phyloP scores from a whole-genome alignment of 2,888 invertebrate genomes.

The Latheticus oryzae region DNA sequence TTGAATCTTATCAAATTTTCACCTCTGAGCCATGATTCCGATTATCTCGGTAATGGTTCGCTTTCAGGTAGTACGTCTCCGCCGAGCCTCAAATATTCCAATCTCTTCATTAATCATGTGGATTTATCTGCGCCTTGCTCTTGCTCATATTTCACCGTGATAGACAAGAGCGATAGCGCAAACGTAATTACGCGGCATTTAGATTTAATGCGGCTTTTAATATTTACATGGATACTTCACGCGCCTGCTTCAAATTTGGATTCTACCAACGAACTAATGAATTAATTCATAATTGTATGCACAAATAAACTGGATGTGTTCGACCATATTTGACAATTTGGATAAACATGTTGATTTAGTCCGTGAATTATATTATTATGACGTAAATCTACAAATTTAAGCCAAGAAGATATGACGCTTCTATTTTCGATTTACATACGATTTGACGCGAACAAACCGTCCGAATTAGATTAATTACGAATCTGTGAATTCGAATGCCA shows the following conservation, averaged over 20 bases:
- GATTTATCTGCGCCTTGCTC: slow-evolving; percentile 48
- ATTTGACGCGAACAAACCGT: slow-evolving; percentile 17
- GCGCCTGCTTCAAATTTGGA: slow-evolving; percentile 41
- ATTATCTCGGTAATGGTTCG: slow-evolving; percentile 19
- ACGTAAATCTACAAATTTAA: slow-evolving; percentile 7
- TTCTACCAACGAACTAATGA: slow-evolving; percentile 42
- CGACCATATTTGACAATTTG: slow-evolving; percentile 18
- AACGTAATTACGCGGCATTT: slow-evolving; percentile 52
- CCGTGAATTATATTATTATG: slow-evolving; percentile 13
- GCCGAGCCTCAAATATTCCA: slow-evolving; percentile 27
- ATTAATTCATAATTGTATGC: slow-evolving; percentile 43
- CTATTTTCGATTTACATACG: slow-evolving; percentile 21
- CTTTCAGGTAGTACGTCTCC: slow-evolving; percentile 24
- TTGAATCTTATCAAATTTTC: too few relatives aligned
- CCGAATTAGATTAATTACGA: slow-evolving; percentile 23
- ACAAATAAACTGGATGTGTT: slow-evolving; percentile 27
- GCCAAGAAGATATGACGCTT: slow-evolving; percentile 18
- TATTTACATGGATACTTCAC: slow-evolving; percentile 47
- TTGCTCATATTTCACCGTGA: slow-evolving; percentile 50
- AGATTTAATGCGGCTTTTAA: slow-evolving; percentile 54
- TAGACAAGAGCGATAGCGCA: slow-evolving; percentile 52
- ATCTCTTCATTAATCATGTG: slow-evolving; percentile 50
- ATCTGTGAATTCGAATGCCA: slow-evolving; percentile 14
- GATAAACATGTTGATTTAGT: slow-evolving; percentile 22
- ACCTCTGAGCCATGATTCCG: slow-evolving; percentile 16